Percentiles rank a stretch among this genome's conserved stretches.
phyloP scores from a whole-genome alignment of 2,797 vertebrate species.

The Enteromius thamalakanensis region DNA sequence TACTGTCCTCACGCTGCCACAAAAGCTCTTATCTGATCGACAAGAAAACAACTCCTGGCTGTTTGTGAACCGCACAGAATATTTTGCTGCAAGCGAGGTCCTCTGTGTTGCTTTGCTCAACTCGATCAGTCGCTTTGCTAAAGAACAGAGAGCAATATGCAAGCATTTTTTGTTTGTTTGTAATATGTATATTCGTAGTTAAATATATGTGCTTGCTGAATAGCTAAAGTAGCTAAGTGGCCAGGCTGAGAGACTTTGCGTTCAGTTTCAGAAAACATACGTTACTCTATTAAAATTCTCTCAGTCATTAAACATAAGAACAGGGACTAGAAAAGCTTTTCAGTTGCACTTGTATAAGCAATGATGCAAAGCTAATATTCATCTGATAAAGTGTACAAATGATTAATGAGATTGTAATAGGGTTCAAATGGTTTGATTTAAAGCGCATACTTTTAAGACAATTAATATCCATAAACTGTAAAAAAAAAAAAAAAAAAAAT shows the following conservation, averaged over 20 bases:
- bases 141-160: background rate
- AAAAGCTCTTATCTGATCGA: conserved; percentile 23
- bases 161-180: background rate
- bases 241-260: background rate
- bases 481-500: too few species aligned
- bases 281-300: background rate
- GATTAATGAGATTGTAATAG: background rate
- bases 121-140: background rate
- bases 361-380: background rate
- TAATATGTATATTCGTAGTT: background rate
- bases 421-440: background rate
- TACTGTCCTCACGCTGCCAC: background rate
- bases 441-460: background rate
- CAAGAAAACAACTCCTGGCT: conserved; percentile 22
- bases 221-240: background rate
- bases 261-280: background rate
- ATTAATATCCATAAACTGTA: background rate
- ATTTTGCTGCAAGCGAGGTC: background rate
- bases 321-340: background rate
- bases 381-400: background rate
- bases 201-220: background rate
- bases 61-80: conserved; percentile 12
- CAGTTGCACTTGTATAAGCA: background rate
- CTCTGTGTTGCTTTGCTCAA: background rate
- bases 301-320: background rate